Evolutionary conservation across 2,797 vertebrate species (phyloP).

Genomic region (Cichlasoma orientale): DNA sequence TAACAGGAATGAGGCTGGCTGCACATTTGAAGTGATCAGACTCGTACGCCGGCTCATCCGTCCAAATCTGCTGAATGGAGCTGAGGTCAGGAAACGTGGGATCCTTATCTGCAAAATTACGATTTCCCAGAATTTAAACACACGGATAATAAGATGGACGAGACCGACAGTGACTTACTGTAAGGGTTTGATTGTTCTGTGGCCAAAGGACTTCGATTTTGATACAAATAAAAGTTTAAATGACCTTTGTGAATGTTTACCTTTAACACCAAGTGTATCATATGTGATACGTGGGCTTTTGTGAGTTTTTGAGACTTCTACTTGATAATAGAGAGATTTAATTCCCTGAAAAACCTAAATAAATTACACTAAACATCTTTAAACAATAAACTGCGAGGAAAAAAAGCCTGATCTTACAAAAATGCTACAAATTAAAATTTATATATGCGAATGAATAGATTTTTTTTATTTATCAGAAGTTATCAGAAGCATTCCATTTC

Average conservation of each 20-base stretch:
- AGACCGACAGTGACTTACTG: neutral
- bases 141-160: neutral
- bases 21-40: neutral
- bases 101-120: neutral
- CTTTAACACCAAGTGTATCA: too few relatives aligned
- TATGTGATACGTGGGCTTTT: too few relatives aligned
- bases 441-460: too few relatives aligned
- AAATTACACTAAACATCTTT: too few relatives aligned
- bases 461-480: too few relatives aligned
- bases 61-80: neutral
- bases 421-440: too few relatives aligned
- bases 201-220: neutral
- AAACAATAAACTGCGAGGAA: too few relatives aligned
- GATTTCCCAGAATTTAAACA: neutral
- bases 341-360: too few relatives aligned
- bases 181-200: neutral
- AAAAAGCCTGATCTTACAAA: too few relatives aligned
- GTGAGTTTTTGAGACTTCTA: too few relatives aligned
- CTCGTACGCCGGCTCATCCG: fast-evolving
- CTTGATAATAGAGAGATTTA: too few relatives aligned
- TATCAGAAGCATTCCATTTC: too few relatives aligned
- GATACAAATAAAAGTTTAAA: neutral
- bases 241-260: neutral
- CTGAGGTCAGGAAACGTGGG: neutral
- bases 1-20: neutral